A percentile compares a stretch with the other conserved stretches of the same genome.
Conservation (phyloP, 2,888 invertebrate genomes). For the Mimas tiliae region DNA sequence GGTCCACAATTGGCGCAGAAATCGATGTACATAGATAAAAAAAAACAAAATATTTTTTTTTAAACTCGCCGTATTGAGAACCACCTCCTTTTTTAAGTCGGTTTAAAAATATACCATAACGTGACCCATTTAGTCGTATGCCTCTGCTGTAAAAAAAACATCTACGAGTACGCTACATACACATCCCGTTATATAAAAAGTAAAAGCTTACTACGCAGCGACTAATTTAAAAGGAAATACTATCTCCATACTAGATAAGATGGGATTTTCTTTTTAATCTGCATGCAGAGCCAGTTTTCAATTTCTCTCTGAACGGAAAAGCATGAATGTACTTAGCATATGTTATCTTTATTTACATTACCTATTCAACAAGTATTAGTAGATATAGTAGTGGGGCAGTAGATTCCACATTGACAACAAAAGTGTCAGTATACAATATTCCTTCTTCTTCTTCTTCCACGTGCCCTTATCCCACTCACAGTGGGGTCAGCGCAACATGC, state of each 20-base stretch:
- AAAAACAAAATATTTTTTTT: too few relatives aligned
- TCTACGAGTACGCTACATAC: neutral
- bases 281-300: slow-evolving; percentile 40
- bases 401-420: neutral
- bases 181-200: neutral
- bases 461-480: too few relatives aligned
- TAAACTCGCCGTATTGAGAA: too few relatives aligned
- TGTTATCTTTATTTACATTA: slow-evolving; percentile 48
- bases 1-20: too few relatives aligned
- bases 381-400: slow-evolving; percentile 27
- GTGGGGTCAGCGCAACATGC: too few relatives aligned
- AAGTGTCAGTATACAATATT: too few relatives aligned
- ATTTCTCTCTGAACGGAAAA: slow-evolving; percentile 39
- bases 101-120: too few relatives aligned
- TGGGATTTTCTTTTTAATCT: slow-evolving; percentile 46
- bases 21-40: too few relatives aligned
- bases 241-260: slow-evolving; percentile 15
- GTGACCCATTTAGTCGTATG: too few relatives aligned
- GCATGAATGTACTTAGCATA: slow-evolving; percentile 55
- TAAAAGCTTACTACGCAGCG: neutral
- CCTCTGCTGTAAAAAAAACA: too few relatives aligned
- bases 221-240: slow-evolving; percentile 24
- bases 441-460: neutral
- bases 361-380: slow-evolving; percentile 53
- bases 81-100: too few relatives aligned